Percentiles rank a stretch among this genome's conserved stretches.
These are phyloP conservation scores for Toxotes jaculatrix DNA, from an alignment of 2,113 vertebrate genomes.

Conservation along the genomic window DNA sequence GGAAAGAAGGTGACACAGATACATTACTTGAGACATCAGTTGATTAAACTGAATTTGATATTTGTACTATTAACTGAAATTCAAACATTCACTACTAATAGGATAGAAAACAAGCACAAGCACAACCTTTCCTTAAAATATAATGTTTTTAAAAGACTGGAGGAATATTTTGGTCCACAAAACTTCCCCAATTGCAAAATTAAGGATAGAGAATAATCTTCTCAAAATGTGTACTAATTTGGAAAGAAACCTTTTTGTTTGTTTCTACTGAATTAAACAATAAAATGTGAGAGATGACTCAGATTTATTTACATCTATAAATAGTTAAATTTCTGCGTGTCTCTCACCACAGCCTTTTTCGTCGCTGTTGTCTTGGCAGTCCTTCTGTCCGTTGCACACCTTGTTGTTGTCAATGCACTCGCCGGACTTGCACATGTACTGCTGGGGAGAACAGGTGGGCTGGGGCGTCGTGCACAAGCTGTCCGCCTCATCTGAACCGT, in stretches of 20 bases:
- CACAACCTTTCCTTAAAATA: no score
- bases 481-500: conserved; percentile 79
- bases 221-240: background rate
- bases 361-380: conserved; percentile 93
- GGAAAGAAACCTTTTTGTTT: background rate
- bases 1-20: background rate
- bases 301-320: background rate
- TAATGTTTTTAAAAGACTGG: no score
- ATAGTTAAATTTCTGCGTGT: background rate
- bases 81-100: no score
- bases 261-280: background rate
- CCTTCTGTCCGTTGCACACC: conserved; percentile 91
- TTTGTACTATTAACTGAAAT: no score
- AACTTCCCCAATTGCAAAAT: no score
- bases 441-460: conserved; percentile 86
- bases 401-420: conserved; percentile 89
- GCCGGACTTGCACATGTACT: conserved; percentile 91
- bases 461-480: conserved; percentile 69
- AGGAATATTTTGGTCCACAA: no score
- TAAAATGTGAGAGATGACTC: background rate
- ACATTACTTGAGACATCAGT: no score
- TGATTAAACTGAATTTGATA: no score
- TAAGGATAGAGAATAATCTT: background rate
- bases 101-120: no score
- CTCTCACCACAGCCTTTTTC: conserved; percentile 93